phyloP scores from a whole-genome alignment of 2,888 invertebrate genomes.

The Netelia virgata region DNA sequence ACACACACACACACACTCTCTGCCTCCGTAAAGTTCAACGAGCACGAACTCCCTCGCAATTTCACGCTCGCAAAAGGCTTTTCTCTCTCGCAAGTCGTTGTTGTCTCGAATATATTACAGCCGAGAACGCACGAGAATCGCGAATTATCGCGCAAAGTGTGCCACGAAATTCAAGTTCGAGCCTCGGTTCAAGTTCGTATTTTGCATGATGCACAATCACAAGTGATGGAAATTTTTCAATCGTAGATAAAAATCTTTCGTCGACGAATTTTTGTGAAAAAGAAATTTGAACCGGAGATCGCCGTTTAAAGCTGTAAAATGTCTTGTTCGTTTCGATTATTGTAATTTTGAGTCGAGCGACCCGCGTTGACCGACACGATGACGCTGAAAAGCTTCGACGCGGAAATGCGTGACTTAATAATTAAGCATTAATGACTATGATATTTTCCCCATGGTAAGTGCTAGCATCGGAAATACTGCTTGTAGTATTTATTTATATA shows the following conservation, averaged over 20 bases:
- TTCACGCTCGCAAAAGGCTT: constrained; percentile 14
- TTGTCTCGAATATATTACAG: background rate
- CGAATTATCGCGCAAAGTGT: constrained; percentile 6
- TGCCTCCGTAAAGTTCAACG: constrained; percentile 9
- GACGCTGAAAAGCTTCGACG: constrained; percentile 10
- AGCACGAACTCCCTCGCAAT: constrained; percentile 33
- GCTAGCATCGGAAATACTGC: constrained; percentile 3
- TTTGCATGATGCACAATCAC: background rate
- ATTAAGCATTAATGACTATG: constrained; percentile 49
- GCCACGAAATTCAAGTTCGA: constrained; percentile 9
- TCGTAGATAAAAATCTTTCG: no score
- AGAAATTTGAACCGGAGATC: background rate
- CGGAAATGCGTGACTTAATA: constrained; percentile 65
- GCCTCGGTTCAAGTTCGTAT: background rate
- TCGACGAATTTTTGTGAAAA: background rate
- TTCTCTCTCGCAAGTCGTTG: background rate
- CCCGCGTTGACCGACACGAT: background rate
- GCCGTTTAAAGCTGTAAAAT: no score
- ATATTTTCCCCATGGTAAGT: constrained; percentile 40
- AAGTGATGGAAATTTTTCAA: constrained; percentile 4
- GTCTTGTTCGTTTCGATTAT: no score
- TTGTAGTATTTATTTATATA: background rate
- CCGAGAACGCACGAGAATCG: background rate
- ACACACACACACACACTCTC: no score
- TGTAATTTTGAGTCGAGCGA: no score